A percentile compares a stretch with the other conserved stretches of the same genome.
These are phyloP conservation scores for Euura lappo DNA, from an alignment of 1,140 invertebrate genomes.

Conservation along the genomic window DNA sequence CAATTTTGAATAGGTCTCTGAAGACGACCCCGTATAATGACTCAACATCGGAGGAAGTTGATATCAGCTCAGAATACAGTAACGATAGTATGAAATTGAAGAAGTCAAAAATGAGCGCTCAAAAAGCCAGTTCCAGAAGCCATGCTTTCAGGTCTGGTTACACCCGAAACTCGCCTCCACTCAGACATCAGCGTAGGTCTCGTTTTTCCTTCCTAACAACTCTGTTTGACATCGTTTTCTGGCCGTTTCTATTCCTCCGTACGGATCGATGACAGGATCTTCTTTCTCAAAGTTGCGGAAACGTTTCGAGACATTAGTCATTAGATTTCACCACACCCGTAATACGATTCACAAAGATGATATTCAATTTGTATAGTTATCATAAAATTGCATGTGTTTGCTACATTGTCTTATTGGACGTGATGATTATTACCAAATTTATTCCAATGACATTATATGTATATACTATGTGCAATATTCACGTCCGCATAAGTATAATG, in stretches of 20 bases:
- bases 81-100: background rate
- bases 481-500: no score
- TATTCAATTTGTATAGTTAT: no score
- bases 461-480: no score
- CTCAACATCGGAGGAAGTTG: background rate
- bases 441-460: no score
- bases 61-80: conserved; percentile 11
- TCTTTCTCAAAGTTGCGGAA: no score
- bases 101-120: background rate
- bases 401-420: no score
- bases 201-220: conserved; percentile 34
- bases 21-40: background rate
- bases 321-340: no score
- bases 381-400: no score
- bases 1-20: background rate
- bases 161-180: conserved; percentile 22
- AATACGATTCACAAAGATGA: no score
- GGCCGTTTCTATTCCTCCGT: conserved; percentile 41
- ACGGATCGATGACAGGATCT: conserved; percentile 22
- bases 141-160: background rate
- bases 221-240: conserved; percentile 44
- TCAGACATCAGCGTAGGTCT: conserved; percentile 12
- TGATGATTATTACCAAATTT: no score
- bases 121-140: background rate
- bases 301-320: no score